phyloP scores from a whole-genome alignment of 1,140 invertebrate genomes.

The Hestina assimilis region DNA sequence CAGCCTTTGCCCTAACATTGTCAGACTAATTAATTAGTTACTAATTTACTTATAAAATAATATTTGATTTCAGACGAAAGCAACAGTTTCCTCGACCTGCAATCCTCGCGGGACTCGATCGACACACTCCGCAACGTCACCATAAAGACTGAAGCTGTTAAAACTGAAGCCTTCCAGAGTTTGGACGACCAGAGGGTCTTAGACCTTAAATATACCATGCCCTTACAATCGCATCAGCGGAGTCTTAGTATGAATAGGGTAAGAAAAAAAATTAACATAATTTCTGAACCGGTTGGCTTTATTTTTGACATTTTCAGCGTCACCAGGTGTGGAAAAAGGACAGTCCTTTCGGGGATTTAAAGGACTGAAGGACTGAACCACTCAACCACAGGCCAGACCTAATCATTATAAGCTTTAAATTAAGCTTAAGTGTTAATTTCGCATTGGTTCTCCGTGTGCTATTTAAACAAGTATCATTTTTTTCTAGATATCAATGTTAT shows the following conservation, averaged over 20 bases:
- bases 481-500: conserved; percentile 69
- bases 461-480: neutral
- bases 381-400: too few species aligned
- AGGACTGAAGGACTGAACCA: too few species aligned
- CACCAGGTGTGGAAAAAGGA: neutral
- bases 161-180: conserved; percentile 56
- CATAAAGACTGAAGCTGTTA: conserved; percentile 62
- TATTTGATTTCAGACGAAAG: conserved; percentile 54
- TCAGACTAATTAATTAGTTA: too few species aligned
- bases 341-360: too few species aligned
- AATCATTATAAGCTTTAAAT: too few species aligned
- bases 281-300: neutral
- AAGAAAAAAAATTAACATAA: conserved; percentile 21
- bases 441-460: neutral
- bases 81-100: conserved; percentile 62
- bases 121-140: conserved; percentile 69
- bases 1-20: too few species aligned
- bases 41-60: neutral
- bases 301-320: neutral
- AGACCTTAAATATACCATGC: conserved; percentile 65
- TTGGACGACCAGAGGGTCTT: conserved; percentile 63
- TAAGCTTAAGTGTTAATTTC: too few species aligned
- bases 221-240: conserved; percentile 68
- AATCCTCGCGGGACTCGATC: conserved; percentile 68
- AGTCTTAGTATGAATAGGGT: conserved; percentile 78